Percentiles rank a stretch among this genome's conserved stretches.
These are phyloP conservation scores for Eunapius fragilis DNA, from an alignment of 37 sponge, comb jelly and placozoan species.

Conservation along the genomic window DNA sequence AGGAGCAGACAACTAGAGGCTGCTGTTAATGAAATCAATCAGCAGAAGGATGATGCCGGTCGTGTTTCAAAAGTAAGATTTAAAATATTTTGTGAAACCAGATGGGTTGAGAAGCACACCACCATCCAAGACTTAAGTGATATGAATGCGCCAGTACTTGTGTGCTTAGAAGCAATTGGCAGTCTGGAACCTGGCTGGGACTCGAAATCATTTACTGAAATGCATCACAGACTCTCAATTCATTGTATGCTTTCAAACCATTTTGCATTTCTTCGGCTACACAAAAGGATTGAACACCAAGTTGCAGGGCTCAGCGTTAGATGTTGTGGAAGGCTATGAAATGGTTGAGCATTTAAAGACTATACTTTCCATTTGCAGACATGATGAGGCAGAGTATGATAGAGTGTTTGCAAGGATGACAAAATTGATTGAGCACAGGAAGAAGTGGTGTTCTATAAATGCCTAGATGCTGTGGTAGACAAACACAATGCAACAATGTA, in stretches of 20 bases:
- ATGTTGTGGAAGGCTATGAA: constrained; percentile 36
- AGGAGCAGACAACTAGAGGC: constrained; percentile 7
- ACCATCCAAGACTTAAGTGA: constrained; percentile 18
- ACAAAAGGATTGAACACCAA: constrained; percentile 23
- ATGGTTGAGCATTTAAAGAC: not conserved
- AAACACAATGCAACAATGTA: not conserved
- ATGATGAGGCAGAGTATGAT: not conserved
- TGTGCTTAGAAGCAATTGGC: constrained; percentile 37
- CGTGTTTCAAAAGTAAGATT: constrained; percentile 6
- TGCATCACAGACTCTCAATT: constrained; percentile 25
- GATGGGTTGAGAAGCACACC: constrained; percentile 19
- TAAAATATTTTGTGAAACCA: constrained; percentile 24
- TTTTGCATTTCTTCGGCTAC: not conserved
- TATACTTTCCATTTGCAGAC: not conserved
- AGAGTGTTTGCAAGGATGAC: not conserved
- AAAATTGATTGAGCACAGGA: not conserved
- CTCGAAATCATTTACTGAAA: constrained; percentile 7
- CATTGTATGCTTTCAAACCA: constrained; percentile 5
- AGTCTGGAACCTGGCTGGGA: constrained; percentile 1
- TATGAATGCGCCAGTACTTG: not conserved
- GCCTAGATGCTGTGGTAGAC: not conserved
- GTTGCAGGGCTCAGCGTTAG: constrained; percentile 20
- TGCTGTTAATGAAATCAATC: constrained; percentile 1
- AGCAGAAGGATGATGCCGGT: not conserved
- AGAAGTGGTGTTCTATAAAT: not conserved